These are phyloP conservation scores for Metalampra italica DNA, from an alignment of 2,888 invertebrate genomes.

Conservation along the genomic window DNA sequence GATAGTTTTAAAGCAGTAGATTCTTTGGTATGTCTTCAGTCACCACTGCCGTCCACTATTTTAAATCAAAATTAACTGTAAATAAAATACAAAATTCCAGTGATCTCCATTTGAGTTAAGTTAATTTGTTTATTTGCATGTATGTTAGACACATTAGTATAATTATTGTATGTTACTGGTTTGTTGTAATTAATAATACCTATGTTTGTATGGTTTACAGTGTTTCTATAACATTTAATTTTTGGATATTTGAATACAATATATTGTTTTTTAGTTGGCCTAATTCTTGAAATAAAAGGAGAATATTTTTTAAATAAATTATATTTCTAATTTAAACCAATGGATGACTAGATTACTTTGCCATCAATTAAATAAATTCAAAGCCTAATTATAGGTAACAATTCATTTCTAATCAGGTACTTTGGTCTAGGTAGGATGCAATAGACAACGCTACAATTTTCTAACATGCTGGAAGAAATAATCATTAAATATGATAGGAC, in stretches of 20 bases:
- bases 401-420: constrained; percentile 11
- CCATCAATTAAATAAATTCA: constrained; percentile 1
- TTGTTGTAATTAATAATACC: constrained; percentile 44
- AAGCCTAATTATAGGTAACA: constrained; percentile 1
- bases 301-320: constrained; percentile 25
- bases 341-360: constrained; percentile 1
- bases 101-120: constrained; percentile 35
- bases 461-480: constrained; percentile 75
- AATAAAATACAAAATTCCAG: constrained; percentile 31
- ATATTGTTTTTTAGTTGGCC: constrained; percentile 37
- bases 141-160: constrained; percentile 27
- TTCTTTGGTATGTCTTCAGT: not conserved
- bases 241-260: constrained; percentile 59
- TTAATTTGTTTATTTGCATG: constrained; percentile 30
- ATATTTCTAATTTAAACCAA: constrained; percentile 28
- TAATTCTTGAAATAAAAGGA: constrained; percentile 40
- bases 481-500: constrained; percentile 73
- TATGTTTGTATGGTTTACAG: constrained; percentile 70
- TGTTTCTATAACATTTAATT: constrained; percentile 54
- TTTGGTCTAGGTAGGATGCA: constrained; percentile 10
- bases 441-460: constrained; percentile 34
- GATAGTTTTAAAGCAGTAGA: not conserved
- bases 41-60: constrained; percentile 1
- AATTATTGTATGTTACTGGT: constrained; percentile 35
- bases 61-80: constrained; percentile 13